Percentiles rank a stretch among this genome's conserved stretches.
Conservation (phyloP, 2,797 vertebrate species). For the Aselliscus stoliczkanus region DNA sequence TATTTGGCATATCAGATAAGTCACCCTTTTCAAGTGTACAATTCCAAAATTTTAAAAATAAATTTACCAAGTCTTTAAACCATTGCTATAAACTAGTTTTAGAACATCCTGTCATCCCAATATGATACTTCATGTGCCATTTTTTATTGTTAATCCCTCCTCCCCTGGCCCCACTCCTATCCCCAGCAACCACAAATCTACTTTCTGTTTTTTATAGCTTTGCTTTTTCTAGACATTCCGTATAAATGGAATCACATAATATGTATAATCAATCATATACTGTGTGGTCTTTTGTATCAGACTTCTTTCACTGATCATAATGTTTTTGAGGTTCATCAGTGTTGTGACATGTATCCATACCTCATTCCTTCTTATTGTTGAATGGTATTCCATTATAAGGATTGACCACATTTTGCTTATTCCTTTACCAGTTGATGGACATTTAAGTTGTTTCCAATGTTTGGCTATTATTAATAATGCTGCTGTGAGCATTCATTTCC, state of each 20-base stretch:
- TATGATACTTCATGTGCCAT: background rate
- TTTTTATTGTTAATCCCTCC: background rate
- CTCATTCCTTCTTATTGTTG: background rate
- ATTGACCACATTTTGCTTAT: background rate
- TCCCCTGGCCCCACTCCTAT: background rate
- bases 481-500: background rate
- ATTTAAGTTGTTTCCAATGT: background rate
- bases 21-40: background rate
- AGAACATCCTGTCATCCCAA: background rate
- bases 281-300: background rate
- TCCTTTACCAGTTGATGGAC: background rate
- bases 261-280: background rate
- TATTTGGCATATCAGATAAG: background rate
- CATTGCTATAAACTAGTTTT: background rate
- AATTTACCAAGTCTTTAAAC: background rate
- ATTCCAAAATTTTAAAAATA: background rate
- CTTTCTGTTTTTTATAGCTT: background rate
- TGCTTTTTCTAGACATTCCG: background rate
- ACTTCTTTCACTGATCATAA: background rate
- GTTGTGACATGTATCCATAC: background rate
- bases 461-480: background rate
- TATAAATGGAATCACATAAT: background rate
- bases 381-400: background rate
- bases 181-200: background rate
- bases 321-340: background rate